phyloP scores from a whole-genome alignment of 2,113 vertebrate species.

The Archilochus colubris region DNA sequence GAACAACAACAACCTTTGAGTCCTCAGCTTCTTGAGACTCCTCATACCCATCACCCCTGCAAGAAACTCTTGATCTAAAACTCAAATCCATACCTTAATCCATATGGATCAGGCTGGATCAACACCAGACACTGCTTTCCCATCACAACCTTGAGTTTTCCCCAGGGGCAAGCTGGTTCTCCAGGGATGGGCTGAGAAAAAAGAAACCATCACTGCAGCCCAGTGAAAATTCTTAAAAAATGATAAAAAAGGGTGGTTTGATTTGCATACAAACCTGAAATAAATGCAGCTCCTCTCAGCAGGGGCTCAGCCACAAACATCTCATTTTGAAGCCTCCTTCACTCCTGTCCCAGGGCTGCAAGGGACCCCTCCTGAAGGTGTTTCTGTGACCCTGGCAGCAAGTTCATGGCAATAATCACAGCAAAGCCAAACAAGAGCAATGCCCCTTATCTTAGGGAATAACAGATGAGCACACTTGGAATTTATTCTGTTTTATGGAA shows the following conservation, averaged over 20 bases:
- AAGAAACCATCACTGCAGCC: not conserved
- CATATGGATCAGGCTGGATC: not conserved
- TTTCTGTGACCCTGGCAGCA: not conserved
- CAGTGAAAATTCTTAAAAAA: not conserved
- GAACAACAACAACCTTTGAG: not conserved
- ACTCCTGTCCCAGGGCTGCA: not conserved
- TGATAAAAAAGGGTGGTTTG: not conserved
- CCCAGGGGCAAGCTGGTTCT: not conserved
- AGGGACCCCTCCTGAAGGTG: rapidly evolving
- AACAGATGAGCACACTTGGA: not conserved
- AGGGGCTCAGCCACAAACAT: rapidly evolving
- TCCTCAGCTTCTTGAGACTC: not conserved
- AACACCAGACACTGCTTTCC: not conserved
- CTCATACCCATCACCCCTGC: not conserved
- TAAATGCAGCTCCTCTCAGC: rapidly evolving
- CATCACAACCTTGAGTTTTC: not conserved
- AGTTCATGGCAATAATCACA: not conserved
- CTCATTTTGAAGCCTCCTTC: not conserved
- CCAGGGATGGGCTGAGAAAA: not conserved
- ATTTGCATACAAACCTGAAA: not conserved
- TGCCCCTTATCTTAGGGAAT: not conserved
- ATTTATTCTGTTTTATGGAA: not conserved
- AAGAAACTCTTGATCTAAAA: not conserved
- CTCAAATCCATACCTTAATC: not conserved
- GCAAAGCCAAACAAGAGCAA: not conserved